Percentiles rank a stretch among this genome's conserved stretches.
phyloP scores from a whole-genome alignment of 2,888 invertebrate species.

The Leuctra nigra region DNA sequence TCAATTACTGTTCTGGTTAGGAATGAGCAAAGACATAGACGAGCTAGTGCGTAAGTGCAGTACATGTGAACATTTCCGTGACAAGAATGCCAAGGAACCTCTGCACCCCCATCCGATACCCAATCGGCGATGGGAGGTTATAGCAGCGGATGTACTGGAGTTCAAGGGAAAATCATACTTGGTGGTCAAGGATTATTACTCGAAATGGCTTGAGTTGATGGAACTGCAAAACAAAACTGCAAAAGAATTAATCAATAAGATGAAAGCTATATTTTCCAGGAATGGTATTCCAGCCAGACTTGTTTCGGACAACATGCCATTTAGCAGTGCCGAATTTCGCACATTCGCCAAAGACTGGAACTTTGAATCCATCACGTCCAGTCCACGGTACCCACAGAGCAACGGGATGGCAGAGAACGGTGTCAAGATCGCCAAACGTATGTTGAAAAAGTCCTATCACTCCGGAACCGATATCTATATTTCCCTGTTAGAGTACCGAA shows the following conservation, averaged over 20 bases:
- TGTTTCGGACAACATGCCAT: conserved; percentile 9
- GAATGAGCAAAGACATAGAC: conserved; percentile 32
- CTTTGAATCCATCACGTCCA: background rate
- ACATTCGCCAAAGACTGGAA: conserved; percentile 8
- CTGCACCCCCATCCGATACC: conserved; percentile 27
- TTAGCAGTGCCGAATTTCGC: background rate
- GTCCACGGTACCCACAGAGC: conserved; percentile 7
- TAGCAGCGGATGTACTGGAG: conserved; percentile 5
- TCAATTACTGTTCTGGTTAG: conserved; percentile 7
- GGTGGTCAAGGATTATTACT: background rate
- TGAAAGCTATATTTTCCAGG: background rate
- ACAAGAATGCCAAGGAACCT: conserved; percentile 27
- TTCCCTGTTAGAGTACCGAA: conserved; percentile 14
- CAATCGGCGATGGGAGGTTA: background rate
- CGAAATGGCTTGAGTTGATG: conserved; percentile 3
- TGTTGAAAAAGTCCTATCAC: conserved; percentile 9
- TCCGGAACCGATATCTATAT: background rate
- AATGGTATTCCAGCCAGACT: background rate
- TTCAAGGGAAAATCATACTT: conserved; percentile 2
- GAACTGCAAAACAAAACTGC: background rate
- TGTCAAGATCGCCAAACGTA: conserved; percentile 8
- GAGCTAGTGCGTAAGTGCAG: conserved; percentile 18
- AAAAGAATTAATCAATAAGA: background rate
- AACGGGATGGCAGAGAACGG: conserved; percentile 13
- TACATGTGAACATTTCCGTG: conserved; percentile 9